A percentile compares a stretch with the other conserved stretches of the same genome.
Evolutionary conservation across 30 jellyfish, hydroid and myxozoan genomes (phyloP).

Genomic region (Catostylus mosaicus): DNA sequence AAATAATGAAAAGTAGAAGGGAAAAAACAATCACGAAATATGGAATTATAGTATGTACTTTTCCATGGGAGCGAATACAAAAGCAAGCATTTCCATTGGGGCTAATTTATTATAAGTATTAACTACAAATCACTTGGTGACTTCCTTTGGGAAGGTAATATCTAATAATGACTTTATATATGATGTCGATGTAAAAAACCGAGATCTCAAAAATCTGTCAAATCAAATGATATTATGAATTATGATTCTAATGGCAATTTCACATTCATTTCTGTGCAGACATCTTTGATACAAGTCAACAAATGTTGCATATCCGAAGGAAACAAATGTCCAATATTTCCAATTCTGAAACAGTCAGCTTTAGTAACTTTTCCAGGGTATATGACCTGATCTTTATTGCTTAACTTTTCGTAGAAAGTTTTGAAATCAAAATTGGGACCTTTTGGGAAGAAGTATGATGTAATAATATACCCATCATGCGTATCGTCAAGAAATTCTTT

Average conservation of each 20-base stretch:
- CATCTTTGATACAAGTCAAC: slow-evolving; percentile 74
- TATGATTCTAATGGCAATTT: slow-evolving; percentile 62
- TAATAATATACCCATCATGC: slow-evolving; percentile 90
- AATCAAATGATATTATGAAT: too few species aligned
- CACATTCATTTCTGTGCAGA: slow-evolving; percentile 82
- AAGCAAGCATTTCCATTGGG: too few species aligned
- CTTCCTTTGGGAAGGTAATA: too few species aligned
- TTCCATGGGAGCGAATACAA: too few species aligned
- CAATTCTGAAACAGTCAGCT: slow-evolving; percentile 95
- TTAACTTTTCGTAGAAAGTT: slow-evolving; percentile 65
- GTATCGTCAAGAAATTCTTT: slow-evolving; percentile 78
- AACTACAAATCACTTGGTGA: too few species aligned
- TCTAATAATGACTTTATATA: too few species aligned
- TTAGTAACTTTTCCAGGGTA: slow-evolving; percentile 97
- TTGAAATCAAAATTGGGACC: slow-evolving; percentile 81
- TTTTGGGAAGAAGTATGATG: slow-evolving; percentile 83
- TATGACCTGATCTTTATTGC: slow-evolving; percentile 81
- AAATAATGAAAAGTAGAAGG: too few species aligned
- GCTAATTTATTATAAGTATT: too few species aligned
- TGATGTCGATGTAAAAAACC: too few species aligned
- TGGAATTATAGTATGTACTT: too few species aligned
- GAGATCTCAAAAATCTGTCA: too few species aligned
- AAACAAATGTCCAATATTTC: slow-evolving; percentile 87
- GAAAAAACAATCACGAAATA: too few species aligned
- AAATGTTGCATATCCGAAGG: slow-evolving; percentile 88